Evolutionary conservation across 64 coral and sea anemone genomes (phyloP).

Genomic region (Acropora yongei): DNA sequence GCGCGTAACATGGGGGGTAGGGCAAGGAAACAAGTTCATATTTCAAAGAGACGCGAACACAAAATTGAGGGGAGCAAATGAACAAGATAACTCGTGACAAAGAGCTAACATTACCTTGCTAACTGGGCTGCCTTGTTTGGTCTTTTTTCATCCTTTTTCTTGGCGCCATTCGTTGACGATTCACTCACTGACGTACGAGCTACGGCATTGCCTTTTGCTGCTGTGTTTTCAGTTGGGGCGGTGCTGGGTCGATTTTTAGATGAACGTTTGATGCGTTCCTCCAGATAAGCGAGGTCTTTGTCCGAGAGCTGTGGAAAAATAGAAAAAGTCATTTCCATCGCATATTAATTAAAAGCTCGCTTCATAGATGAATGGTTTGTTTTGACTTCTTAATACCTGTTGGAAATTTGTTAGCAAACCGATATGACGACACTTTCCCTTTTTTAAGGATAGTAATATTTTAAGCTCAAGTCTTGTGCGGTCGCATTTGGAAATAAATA

Average conservation of each 20-base stretch:
- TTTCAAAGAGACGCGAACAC: too few species aligned
- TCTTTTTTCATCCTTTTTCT: conserved; percentile 61
- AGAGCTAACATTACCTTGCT: not conserved
- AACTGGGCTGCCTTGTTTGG: not conserved
- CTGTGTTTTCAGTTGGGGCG: conserved; percentile 61
- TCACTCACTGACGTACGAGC: conserved; percentile 16
- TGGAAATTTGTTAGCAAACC: too few species aligned
- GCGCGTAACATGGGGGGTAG: too few species aligned
- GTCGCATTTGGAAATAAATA: too few species aligned
- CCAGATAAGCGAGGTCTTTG: conserved; percentile 95
- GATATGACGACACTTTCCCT: too few species aligned
- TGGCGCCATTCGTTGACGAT: conserved; percentile 50
- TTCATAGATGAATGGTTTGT: too few species aligned
- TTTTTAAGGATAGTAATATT: too few species aligned
- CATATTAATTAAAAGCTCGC: too few species aligned
- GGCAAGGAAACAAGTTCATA: too few species aligned
- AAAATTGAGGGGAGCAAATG: too few species aligned
- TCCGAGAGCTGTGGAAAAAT: conserved; percentile 82
- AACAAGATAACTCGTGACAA: not conserved
- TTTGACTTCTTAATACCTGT: too few species aligned
- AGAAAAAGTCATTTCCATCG: not conserved
- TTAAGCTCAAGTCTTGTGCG: too few species aligned
- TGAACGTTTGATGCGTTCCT: conserved; percentile 94
- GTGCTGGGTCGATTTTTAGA: conserved; percentile 74
- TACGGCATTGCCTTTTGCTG: conserved; percentile 46